Evolutionary conservation across 2,888 invertebrate genomes (phyloP).

Genomic region (Cheilosia impressa): DNA sequence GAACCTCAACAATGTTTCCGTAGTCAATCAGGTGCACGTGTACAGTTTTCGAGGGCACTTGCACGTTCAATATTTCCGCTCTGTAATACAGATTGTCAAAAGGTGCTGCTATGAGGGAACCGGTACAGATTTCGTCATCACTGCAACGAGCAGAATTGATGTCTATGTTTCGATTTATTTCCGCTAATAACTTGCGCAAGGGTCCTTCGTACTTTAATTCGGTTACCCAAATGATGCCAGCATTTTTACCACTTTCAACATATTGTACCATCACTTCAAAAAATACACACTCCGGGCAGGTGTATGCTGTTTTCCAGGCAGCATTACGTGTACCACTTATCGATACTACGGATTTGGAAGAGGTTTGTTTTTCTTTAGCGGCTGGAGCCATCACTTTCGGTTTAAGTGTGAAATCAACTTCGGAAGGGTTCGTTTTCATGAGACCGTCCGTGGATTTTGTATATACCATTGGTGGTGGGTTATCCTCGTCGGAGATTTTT

Average conservation of each 20-base stretch:
- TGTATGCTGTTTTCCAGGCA: slow-evolving; percentile 73
- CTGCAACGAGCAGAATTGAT: slow-evolving; percentile 51
- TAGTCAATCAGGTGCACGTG: slow-evolving; percentile 77
- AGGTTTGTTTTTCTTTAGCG: slow-evolving; percentile 17
- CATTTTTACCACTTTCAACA: slow-evolving; percentile 58
- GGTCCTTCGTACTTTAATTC: slow-evolving; percentile 75
- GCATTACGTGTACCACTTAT: slow-evolving; percentile 2
- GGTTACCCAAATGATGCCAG: slow-evolving; percentile 76
- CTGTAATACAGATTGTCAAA: slow-evolving; percentile 76
- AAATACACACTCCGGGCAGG: slow-evolving; percentile 64
- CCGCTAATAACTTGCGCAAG: slow-evolving; percentile 74
- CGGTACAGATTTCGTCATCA: slow-evolving; percentile 68
- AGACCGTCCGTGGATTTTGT: not conserved
- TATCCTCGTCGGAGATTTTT: slow-evolving; percentile 25
- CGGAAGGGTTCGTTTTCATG: not conserved
- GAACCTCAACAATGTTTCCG: slow-evolving; percentile 76
- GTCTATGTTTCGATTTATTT: slow-evolving; percentile 76
- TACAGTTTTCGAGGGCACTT: slow-evolving; percentile 48
- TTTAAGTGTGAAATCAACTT: slow-evolving; percentile 53
- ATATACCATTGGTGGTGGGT: not conserved
- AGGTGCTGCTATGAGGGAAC: slow-evolving; percentile 76
- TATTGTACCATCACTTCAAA: slow-evolving; percentile 77
- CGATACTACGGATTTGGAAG: slow-evolving; percentile 15
- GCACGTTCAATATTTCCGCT: slow-evolving; percentile 71
- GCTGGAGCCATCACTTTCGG: slow-evolving; percentile 14